A percentile compares a stretch with the other conserved stretches of the same genome.
phyloP scores from a whole-genome alignment of 1,140 invertebrate genomes.

The Aricia agestis region DNA sequence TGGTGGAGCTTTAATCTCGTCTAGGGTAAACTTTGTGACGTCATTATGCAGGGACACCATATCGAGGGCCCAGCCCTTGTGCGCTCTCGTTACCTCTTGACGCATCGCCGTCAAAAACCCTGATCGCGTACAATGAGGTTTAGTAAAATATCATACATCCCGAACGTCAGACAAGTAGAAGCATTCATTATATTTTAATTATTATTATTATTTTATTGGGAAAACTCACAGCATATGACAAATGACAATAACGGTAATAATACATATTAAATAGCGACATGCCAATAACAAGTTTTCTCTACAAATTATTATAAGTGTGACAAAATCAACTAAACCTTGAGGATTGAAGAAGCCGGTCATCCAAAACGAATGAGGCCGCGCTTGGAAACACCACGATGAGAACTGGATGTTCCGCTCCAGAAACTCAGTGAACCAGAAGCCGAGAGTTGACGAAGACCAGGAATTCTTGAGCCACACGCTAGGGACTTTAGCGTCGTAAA shows the following conservation, averaged over 20 bases:
- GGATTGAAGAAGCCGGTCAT: slow-evolving; percentile 99
- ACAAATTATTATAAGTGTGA: too few relatives aligned
- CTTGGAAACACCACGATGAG: slow-evolving; percentile 87
- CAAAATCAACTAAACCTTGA: slow-evolving; percentile 75
- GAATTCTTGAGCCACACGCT: slow-evolving; percentile 94
- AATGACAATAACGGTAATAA: too few relatives aligned
- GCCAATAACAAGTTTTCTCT: too few relatives aligned
- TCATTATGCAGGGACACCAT: slow-evolving; percentile 96
- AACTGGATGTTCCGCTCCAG: slow-evolving; percentile 93
- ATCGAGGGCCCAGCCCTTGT: slow-evolving; percentile 98
- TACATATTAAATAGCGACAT: too few relatives aligned
- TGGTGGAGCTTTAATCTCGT: slow-evolving; percentile 92
- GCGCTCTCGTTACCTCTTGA: slow-evolving; percentile 97
- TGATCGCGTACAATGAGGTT: slow-evolving; percentile 19
- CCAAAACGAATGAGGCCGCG: slow-evolving; percentile 94
- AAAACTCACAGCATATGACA: too few relatives aligned
- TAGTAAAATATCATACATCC: too few relatives aligned
- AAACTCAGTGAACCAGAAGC: slow-evolving; percentile 98
- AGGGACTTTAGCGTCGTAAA: slow-evolving; percentile 96
- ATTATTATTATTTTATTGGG: too few relatives aligned
- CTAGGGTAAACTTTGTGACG: slow-evolving; percentile 90
- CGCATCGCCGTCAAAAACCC: slow-evolving; percentile 98
- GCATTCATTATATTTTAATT: too few relatives aligned
- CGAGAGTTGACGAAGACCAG: slow-evolving; percentile 97
- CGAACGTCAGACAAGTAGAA: too few relatives aligned